phyloP scores from a whole-genome alignment of 2,797 vertebrate species.

The Balearica regulorum region DNA sequence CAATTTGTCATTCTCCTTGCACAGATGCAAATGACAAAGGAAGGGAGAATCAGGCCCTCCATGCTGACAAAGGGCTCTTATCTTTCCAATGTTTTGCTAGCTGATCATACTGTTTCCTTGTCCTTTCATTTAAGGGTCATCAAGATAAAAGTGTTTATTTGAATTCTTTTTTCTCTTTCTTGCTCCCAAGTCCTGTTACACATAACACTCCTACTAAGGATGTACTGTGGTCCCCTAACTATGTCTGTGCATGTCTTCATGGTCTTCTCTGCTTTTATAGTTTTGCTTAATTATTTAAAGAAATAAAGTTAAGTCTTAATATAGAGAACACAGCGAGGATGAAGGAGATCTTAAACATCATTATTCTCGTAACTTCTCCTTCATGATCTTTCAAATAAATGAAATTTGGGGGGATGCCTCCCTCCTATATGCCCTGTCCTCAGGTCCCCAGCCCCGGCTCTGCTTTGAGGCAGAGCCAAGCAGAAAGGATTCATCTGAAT shows the following conservation, averaged over 20 bases:
- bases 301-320: not conserved
- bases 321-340: not conserved
- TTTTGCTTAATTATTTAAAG: not conserved
- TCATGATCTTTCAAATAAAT: not conserved
- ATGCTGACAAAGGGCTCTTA: constrained; percentile 43
- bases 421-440: not conserved
- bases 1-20: constrained; percentile 53
- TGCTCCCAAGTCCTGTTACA: not conserved
- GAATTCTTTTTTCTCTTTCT: not conserved
- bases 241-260: not conserved
- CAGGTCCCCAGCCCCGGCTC: not conserved
- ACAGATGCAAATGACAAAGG: constrained; percentile 45
- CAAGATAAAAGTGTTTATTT: constrained; percentile 46
- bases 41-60: constrained; percentile 39
- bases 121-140: constrained; percentile 59
- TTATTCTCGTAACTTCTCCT: not conserved
- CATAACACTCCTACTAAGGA: not conserved
- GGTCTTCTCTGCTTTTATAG: not conserved
- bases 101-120: constrained; percentile 47
- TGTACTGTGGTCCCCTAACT: not conserved
- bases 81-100: constrained; percentile 37
- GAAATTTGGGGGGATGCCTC: accelerated
- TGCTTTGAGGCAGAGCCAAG: not conserved
- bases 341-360: not conserved
- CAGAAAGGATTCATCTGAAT: not conserved